Conservation (phyloP, 2,113 vertebrate genomes). For the Pituophis catenifer region DNA sequence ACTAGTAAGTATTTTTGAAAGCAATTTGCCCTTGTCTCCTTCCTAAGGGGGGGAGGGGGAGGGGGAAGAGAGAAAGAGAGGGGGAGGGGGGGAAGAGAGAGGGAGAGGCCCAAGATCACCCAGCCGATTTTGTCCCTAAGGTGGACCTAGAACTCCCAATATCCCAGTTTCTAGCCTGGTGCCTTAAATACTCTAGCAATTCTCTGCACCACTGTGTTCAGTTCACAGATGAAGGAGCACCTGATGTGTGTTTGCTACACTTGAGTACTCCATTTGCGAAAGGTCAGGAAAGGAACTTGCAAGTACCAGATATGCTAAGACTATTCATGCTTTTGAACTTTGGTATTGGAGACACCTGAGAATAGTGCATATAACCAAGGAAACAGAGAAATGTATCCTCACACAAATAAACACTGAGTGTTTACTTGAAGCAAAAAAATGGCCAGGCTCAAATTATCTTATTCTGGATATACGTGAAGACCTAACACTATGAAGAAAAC, state of each 20-base stretch:
- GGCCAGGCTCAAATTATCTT: no score
- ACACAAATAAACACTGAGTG: neutral
- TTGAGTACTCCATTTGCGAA: neutral
- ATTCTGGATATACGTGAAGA: neutral
- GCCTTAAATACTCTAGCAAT: neutral
- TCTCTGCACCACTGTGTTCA: neutral
- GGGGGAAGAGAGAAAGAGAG: no score
- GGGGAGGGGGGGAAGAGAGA: rapidly evolving
- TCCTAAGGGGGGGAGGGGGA: no score
- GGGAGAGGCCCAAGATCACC: no score
- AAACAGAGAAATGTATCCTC: neutral
- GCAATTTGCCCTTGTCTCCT: no score
- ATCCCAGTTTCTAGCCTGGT: neutral
- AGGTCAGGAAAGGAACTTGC: neutral
- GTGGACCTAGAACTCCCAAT: neutral
- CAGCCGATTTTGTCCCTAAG: neutral
- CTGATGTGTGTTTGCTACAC: neutral
- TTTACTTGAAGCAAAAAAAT: neutral
- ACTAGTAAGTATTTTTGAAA: no score
- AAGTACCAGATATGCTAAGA: neutral
- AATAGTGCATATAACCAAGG: neutral
- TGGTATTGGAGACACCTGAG: neutral
- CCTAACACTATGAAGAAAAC: neutral
- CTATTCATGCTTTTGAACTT: neutral
- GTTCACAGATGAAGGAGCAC: neutral